phyloP scores from a whole-genome alignment of 2,797 vertebrate species.

The Amniataba percoides region DNA sequence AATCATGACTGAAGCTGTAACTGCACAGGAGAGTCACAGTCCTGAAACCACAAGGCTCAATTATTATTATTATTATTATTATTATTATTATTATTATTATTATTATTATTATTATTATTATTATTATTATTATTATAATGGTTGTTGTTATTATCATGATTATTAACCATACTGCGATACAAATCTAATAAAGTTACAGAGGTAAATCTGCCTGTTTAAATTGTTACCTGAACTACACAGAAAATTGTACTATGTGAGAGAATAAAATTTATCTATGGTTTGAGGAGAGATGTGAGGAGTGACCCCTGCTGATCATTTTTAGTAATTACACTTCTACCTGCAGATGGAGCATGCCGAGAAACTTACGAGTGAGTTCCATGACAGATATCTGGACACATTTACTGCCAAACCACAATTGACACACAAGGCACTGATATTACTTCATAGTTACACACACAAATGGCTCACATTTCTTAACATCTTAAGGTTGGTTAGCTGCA shows the following conservation, averaged over 20 bases:
- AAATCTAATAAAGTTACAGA: not conserved
- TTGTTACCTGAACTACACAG: not conserved
- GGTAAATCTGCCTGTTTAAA: not conserved
- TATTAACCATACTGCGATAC: not conserved
- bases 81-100: not conserved
- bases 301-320: constrained; percentile 63
- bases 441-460: constrained; percentile 1
- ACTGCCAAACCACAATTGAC: not conserved
- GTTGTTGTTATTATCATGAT: too few relatives aligned
- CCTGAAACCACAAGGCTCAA: not conserved
- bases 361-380: not conserved
- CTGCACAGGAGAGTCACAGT: not conserved
- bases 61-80: not conserved
- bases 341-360: not conserved
- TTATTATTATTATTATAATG: too few relatives aligned
- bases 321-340: constrained; percentile 34
- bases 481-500: too few relatives aligned
- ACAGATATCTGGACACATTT: not conserved
- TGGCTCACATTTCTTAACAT: constrained; percentile 1
- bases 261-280: not conserved
- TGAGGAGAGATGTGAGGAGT: constrained; percentile 33
- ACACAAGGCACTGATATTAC: not conserved
- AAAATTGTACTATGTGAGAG: not conserved
- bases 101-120: not conserved
- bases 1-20: constrained; percentile 3